Evolutionary conservation across 2,113 vertebrate genomes (phyloP), one percentile per base, ranked within the genome.

Genomic region (Synchiropus splendidus): DNA sequence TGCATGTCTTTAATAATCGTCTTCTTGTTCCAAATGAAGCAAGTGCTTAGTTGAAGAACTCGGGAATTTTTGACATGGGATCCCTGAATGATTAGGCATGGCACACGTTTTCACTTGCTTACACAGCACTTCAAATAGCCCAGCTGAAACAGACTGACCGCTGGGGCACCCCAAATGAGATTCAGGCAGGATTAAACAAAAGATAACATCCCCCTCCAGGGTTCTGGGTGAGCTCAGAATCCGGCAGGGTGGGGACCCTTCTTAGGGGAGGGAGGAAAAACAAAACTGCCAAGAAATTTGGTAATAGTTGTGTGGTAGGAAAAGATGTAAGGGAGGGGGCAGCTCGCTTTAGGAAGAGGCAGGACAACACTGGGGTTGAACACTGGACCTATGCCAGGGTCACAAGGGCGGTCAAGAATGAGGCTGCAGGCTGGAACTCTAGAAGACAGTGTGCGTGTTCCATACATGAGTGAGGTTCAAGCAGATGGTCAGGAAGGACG

Each of bases 291-390:
- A 38, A 9, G 35, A 42, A 13, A 40, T n/a, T 27, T 27, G 18
- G 41, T 35, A 64, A 49, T 42, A 14, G 52, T 36, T 37, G 48
- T 21, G 54, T 39, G 0, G 37, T 40, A 51, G 36, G 44, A 39
- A 65, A 38, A 34, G 18, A 46, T 61, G 48, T 30, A 52, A 49
- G 12, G 17, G 40, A 66, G 45, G 46, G 45, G 53, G 41, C 11
- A 51, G 46, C 39, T 31, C 53, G 53, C 56, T 58, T 56, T 55
- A 72, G 65, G 65, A 42, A 52, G 49, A 76, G 72, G 42, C 51
- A 59, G 76, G 58, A 71, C 58, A 74, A 70, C 74, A 67, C 52
- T 47, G 67, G 64, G 62, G 54, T n/a, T 62, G 61, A 66, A 51
- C 53, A 48, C 54, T 75, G 74, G 72, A 65, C 12, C 14, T 6